Evolutionary conservation across 2,888 invertebrate species (phyloP).

Genomic region (Nymphalis c-album): DNA sequence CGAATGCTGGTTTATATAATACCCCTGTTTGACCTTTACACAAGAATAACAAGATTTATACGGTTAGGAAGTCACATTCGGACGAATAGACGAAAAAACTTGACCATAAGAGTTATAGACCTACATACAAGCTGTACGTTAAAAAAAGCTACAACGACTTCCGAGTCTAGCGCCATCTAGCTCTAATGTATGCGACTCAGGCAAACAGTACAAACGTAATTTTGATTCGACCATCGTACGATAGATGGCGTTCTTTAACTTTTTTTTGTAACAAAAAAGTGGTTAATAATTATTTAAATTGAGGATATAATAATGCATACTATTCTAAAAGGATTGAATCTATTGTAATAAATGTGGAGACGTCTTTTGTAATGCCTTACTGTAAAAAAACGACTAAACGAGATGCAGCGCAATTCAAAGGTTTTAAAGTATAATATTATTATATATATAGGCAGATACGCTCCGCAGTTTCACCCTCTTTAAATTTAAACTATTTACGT

Average conservation of each 20-base stretch:
- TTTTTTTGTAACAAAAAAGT: neutral
- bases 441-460: too few relatives aligned
- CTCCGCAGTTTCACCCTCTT: too few relatives aligned
- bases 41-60: neutral
- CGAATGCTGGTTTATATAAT: neutral
- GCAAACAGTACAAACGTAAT: neutral
- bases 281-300: too few relatives aligned
- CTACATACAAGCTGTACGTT: too few relatives aligned
- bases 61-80: too few relatives aligned
- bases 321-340: neutral
- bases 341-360: too few relatives aligned
- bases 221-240: neutral
- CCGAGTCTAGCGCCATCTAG: slow-evolving; percentile 15
- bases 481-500: too few relatives aligned
- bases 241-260: slow-evolving; percentile 19
- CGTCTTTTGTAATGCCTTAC: too few relatives aligned
- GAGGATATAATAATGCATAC: neutral
- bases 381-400: neutral
- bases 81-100: too few relatives aligned
- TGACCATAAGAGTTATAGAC: too few relatives aligned
- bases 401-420: too few relatives aligned
- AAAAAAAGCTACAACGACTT: too few relatives aligned
- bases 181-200: neutral
- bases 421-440: neutral
- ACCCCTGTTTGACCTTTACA: slow-evolving; percentile 8